Conservation (phyloP, 2,113 vertebrate species). For the Dipodomys spectabilis region DNA sequence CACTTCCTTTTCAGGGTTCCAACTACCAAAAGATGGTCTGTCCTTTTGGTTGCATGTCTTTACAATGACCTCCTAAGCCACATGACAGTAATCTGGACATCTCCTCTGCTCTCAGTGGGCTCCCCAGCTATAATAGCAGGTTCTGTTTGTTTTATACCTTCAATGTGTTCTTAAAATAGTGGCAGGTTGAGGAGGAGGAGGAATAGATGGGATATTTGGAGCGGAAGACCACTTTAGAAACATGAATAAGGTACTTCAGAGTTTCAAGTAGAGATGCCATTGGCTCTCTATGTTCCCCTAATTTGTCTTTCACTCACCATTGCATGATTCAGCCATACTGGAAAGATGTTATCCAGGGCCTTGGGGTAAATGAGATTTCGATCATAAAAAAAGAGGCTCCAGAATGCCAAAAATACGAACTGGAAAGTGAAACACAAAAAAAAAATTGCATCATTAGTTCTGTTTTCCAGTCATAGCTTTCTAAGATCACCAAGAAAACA, state of each 20-base stretch:
- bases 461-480: slow-evolving; percentile 16
- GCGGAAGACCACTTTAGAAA: slow-evolving; percentile 45
- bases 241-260: background rate
- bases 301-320: slow-evolving; percentile 88
- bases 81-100: slow-evolving; percentile 59
- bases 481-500: slow-evolving; percentile 23
- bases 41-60: slow-evolving; percentile 43
- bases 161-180: slow-evolving; percentile 50
- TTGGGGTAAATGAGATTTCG: slow-evolving; percentile 92
- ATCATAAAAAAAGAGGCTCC: slow-evolving; percentile 91
- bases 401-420: slow-evolving; percentile 93
- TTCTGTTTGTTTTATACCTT: slow-evolving; percentile 33
- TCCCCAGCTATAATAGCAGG: background rate
- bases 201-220: slow-evolving; percentile 19
- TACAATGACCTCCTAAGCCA: slow-evolving; percentile 66
- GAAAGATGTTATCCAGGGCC: slow-evolving; percentile 89
- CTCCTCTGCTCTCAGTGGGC: slow-evolving; percentile 54
- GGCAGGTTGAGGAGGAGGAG: background rate
- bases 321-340: slow-evolving; percentile 92
- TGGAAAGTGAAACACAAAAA: slow-evolving; percentile 65
- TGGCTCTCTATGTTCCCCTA: slow-evolving; percentile 36
- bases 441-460: slow-evolving; percentile 16
- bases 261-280: background rate
- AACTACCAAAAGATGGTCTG: background rate
- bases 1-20: slow-evolving; percentile 54